Evolutionary conservation across 2,797 vertebrate genomes (phyloP).

Genomic region (Myripristis murdjan): DNA sequence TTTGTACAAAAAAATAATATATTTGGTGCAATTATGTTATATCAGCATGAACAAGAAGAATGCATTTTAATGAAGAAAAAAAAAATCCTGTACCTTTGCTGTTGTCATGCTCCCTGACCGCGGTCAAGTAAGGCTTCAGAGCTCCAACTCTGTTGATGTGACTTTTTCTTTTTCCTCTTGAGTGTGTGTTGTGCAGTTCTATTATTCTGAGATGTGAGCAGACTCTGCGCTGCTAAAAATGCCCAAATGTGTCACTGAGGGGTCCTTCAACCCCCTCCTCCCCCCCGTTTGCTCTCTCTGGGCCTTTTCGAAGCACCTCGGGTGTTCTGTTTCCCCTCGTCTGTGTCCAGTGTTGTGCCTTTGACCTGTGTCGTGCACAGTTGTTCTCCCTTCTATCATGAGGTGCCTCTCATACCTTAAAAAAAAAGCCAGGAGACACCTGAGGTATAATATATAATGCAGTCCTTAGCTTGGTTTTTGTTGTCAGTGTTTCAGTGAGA

Average conservation of each 20-base stretch:
- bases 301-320: constrained; percentile 63
- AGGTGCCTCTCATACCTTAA: constrained; percentile 62
- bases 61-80: constrained; percentile 44
- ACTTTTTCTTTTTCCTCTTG: constrained; percentile 21
- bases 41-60: constrained; percentile 75
- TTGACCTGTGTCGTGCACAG: constrained; percentile 82
- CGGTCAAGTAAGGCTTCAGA: constrained; percentile 45
- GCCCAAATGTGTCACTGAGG: constrained; percentile 50
- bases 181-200: constrained; percentile 60
- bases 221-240: constrained; percentile 49
- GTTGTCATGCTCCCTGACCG: constrained; percentile 52
- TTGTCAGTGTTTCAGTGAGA: constrained; percentile 48
- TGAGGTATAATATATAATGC: constrained; percentile 41
- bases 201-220: constrained; percentile 45
- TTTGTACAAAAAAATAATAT: constrained; percentile 66
- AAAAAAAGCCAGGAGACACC: constrained; percentile 51
- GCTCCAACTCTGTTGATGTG: constrained; percentile 56
- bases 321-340: constrained; percentile 62
- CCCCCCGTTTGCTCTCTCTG: constrained; percentile 42
- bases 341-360: constrained; percentile 84
- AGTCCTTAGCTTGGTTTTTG: constrained; percentile 48
- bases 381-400: constrained; percentile 68
- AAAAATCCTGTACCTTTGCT: constrained; percentile 35
- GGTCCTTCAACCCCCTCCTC: too few relatives aligned
- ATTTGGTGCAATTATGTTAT: constrained; percentile 66